phyloP scores from a whole-genome alignment of 2,888 invertebrate species.

The Erebia palarica region DNA sequence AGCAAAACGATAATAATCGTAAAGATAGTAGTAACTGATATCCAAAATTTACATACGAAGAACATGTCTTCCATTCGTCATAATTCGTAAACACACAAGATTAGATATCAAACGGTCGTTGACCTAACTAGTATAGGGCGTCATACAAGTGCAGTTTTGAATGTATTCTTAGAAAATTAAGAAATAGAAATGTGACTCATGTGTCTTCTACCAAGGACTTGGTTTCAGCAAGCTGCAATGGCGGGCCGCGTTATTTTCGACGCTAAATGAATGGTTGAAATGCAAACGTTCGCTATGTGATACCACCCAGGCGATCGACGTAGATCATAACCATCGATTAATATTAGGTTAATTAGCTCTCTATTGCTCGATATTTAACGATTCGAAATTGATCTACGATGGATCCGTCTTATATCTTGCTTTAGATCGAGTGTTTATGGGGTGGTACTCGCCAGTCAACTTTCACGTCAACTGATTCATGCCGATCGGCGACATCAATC shows the following conservation, averaged over 20 bases:
- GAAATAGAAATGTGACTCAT: constrained; percentile 75
- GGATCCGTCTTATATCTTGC: too few species aligned
- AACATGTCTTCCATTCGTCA: constrained; percentile 34
- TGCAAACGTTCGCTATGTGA: neutral
- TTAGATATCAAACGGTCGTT: constrained; percentile 57
- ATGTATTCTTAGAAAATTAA: constrained; percentile 77
- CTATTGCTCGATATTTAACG: too few species aligned
- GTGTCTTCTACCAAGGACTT: constrained; percentile 69
- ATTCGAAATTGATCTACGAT: too few species aligned
- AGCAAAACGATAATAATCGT: constrained; percentile 6
- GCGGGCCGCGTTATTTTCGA: constrained; percentile 51
- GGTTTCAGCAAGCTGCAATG: constrained; percentile 46
- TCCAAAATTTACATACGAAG: constrained; percentile 16
- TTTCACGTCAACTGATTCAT: too few species aligned
- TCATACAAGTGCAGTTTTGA: constrained; percentile 75
- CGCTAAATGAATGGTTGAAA: neutral
- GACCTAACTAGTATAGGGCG: constrained; percentile 62
- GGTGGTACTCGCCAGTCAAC: too few species aligned
- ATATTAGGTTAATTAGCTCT: too few species aligned
- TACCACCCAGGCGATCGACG: too few species aligned
- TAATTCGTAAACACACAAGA: constrained; percentile 23
- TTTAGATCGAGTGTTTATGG: too few species aligned
- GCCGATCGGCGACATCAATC: too few species aligned
- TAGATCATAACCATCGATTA: too few species aligned
- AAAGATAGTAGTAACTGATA: constrained; percentile 6